Evolutionary conservation across 2,113 vertebrate genomes (phyloP), one percentile per base, ranked within the genome.

Genomic region (Miniopterus natalensis): DNA sequence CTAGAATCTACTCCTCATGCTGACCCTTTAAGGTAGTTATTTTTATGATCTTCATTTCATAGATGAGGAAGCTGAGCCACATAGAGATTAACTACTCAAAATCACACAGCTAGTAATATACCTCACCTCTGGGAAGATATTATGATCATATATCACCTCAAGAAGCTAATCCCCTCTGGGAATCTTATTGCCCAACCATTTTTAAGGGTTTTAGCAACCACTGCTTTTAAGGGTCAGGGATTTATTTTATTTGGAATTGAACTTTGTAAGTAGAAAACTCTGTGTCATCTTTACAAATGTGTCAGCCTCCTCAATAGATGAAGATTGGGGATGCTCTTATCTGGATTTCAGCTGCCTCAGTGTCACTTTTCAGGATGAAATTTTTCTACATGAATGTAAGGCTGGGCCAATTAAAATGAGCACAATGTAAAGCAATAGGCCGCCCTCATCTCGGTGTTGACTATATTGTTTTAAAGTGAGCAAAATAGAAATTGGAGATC

Each of bases 11-110:
- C 74, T 95, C 53, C 25, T 85, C 42, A 68, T 47, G 49, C 53
- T 40, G 80, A 59, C 29, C 4, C 10, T 84, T 6, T 66, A 10
- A 91, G 14, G 4, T 66, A 6, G 20, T 77, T 86, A 65, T 57
- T 90, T 90, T 73, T 68, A 94, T 88, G 66, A 49, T 47, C 17
- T 18, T 55, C 84, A 73, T 73, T 91, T 96, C 61, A 91, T 8
- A 91, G 61, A 77, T 66, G 47, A 94, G 79, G 47, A 84, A 88
- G 93, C 25, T 25, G n/a, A 92, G 23, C 3, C 5, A 57, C 17
- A 53, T 12, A 65, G 47, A 80, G 55, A 75, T 75, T 53, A 57
- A 61, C 31, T 78, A 84, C 29, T 75, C 20, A 74, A 77, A 94
- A 77, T 53, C 47, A 85, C 20, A 92, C 2, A 68, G 10, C 53